Evolutionary conservation across 2,113 vertebrate species (phyloP).

Genomic region (Acrocephalus kingi): DNA sequence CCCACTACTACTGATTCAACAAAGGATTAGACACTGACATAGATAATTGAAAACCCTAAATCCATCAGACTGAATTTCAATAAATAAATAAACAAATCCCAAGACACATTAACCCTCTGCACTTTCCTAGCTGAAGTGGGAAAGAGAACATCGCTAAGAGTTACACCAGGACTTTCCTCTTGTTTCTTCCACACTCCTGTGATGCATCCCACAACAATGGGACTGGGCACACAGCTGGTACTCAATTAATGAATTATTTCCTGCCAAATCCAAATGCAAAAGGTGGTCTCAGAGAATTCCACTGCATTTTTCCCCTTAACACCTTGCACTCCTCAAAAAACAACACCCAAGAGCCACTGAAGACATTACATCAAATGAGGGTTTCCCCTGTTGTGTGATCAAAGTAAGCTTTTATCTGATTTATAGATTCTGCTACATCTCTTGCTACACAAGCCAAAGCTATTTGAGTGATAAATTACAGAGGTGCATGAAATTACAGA

Average conservation of each 20-base stretch:
- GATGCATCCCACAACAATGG: no score
- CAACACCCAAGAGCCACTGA: neutral
- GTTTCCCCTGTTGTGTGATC: neutral
- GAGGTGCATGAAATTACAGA: neutral
- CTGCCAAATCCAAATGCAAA: neutral
- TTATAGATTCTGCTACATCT: neutral
- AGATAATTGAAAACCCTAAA: neutral
- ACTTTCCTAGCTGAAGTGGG: neutral
- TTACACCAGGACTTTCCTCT: neutral
- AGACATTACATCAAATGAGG: neutral
- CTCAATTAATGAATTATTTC: neutral
- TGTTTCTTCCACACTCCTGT: rapidly evolving
- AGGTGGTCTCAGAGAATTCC: neutral
- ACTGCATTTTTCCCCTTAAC: neutral
- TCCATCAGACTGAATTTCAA: neutral
- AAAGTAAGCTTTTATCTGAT: neutral
- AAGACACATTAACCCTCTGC: neutral
- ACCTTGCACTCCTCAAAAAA: rapidly evolving
- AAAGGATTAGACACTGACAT: neutral
- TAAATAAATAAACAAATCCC: neutral
- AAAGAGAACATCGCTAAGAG: neutral
- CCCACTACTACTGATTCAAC: neutral
- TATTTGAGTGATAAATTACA: neutral
- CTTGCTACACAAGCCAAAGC: neutral
- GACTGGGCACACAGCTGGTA: neutral